phyloP scores from a whole-genome alignment of 1,140 invertebrate species.

The Drosophila sulfurigaster region DNA sequence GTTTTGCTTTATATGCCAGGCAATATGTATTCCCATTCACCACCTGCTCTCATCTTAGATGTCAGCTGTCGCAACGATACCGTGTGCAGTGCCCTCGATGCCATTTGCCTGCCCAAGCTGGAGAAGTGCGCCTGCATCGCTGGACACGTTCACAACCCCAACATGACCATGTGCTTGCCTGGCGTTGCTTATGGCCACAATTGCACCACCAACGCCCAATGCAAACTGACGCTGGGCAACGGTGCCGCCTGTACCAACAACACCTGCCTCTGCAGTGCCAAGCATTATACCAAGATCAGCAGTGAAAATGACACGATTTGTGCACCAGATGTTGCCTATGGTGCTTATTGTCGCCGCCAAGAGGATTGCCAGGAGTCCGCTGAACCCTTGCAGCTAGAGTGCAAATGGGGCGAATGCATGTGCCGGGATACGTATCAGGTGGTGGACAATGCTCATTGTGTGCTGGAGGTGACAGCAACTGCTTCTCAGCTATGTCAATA shows the following conservation, averaged over 20 bases:
- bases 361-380: conserved; percentile 49
- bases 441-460: conserved; percentile 41
- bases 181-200: conserved; percentile 14
- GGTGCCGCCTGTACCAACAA: conserved; percentile 47
- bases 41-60: conserved; percentile 26
- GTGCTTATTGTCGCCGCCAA: conserved; percentile 47
- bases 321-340: conserved; percentile 38
- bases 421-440: conserved; percentile 34
- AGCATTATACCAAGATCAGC: conserved; percentile 37
- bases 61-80: conserved; percentile 30
- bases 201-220: conserved; percentile 40
- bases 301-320: conserved; percentile 23
- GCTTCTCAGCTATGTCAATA: not conserved
- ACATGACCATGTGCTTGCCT: conserved; percentile 53
- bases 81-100: conserved; percentile 26
- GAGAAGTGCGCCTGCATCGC: conserved; percentile 56
- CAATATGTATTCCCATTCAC: no score
- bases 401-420: conserved; percentile 53
- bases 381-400: conserved; percentile 34
- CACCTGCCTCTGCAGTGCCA: conserved; percentile 40
- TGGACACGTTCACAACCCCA: conserved; percentile 44
- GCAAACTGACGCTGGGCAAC: conserved; percentile 49
- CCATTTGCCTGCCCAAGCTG: conserved; percentile 31
- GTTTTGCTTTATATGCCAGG: conserved; percentile 1
- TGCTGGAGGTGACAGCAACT: not conserved